Percentiles rank a stretch among this genome's conserved stretches.
phyloP scores from a whole-genome alignment of 2,797 vertebrate species.

The Yasuhikotakia modesta region DNA sequence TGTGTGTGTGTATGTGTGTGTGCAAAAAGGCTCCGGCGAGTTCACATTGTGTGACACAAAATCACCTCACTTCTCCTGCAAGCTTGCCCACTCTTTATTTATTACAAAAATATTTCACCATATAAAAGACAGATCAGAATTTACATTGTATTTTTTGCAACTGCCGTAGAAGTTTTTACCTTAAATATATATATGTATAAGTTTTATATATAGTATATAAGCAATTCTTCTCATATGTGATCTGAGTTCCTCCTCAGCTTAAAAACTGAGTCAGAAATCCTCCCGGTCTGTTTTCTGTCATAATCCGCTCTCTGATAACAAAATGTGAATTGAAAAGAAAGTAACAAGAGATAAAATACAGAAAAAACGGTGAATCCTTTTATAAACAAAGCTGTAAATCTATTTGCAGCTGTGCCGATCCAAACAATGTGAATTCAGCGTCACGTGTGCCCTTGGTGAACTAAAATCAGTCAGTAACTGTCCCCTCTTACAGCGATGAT shows the following conservation, averaged over 20 bases:
- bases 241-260: conserved; percentile 45
- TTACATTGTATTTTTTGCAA: conserved; percentile 69
- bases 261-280: conserved; percentile 33
- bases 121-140: conserved; percentile 77
- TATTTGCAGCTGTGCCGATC: conserved; percentile 46
- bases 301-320: conserved; percentile 11
- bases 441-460: conserved; percentile 42
- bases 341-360: conserved; percentile 11
- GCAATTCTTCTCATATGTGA: conserved; percentile 69
- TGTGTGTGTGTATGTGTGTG: too few species aligned
- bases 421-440: conserved; percentile 55
- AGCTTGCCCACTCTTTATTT: conserved; percentile 66
- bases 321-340: conserved; percentile 30
- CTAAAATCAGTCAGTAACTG: conserved; percentile 6
- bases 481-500: conserved; percentile 12
- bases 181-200: conserved; percentile 73
- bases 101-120: conserved; percentile 82
- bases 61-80: conserved; percentile 50
- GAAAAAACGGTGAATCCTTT: conserved; percentile 36
- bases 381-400: conserved; percentile 36
- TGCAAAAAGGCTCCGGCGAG: not conserved
- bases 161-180: conserved; percentile 63
- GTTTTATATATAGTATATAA: conserved; percentile 64
- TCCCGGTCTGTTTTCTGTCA: conserved; percentile 20
- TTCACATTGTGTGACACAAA: conserved; percentile 47